phyloP scores from a whole-genome alignment of 2,888 invertebrate genomes.

The Oscheius sp. region DNA sequence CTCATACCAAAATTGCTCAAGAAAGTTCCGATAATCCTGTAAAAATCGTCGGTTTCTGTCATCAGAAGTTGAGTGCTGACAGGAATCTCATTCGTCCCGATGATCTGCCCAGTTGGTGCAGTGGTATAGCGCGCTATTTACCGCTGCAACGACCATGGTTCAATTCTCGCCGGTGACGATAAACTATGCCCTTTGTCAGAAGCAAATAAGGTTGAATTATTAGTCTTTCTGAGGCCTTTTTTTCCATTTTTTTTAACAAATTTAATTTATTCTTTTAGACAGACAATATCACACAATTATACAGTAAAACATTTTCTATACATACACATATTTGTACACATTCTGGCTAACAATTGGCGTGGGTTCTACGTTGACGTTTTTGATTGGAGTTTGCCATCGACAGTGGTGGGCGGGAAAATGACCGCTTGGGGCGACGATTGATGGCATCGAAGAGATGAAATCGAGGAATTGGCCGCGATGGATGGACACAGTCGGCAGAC shows the following conservation, averaged over 20 bases:
- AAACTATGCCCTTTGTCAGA: constrained; percentile 29
- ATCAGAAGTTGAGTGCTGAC: too few species aligned
- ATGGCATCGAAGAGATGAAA: background rate
- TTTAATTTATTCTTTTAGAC: background rate
- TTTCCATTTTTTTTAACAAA: background rate
- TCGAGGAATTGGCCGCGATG: background rate
- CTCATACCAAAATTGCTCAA: too few species aligned
- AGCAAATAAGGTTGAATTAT: constrained; percentile 33
- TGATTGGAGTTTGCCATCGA: too few species aligned
- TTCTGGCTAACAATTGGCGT: too few species aligned
- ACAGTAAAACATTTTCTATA: too few species aligned
- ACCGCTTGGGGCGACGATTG: too few species aligned
- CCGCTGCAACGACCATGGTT: background rate
- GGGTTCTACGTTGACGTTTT: too few species aligned
- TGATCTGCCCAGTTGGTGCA: constrained; percentile 3
- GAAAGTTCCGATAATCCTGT: background rate
- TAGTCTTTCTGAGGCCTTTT: constrained; percentile 30
- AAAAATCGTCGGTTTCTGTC: too few species aligned
- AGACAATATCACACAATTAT: background rate
- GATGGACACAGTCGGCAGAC: background rate
- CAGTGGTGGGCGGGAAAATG: too few species aligned
- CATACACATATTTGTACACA: too few species aligned
- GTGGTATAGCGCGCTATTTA: background rate
- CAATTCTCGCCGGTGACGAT: constrained; percentile 25
- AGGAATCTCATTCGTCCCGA: too few species aligned